phyloP scores from a whole-genome alignment of 1,140 invertebrate species.

The Chionoecetes opilio region DNA sequence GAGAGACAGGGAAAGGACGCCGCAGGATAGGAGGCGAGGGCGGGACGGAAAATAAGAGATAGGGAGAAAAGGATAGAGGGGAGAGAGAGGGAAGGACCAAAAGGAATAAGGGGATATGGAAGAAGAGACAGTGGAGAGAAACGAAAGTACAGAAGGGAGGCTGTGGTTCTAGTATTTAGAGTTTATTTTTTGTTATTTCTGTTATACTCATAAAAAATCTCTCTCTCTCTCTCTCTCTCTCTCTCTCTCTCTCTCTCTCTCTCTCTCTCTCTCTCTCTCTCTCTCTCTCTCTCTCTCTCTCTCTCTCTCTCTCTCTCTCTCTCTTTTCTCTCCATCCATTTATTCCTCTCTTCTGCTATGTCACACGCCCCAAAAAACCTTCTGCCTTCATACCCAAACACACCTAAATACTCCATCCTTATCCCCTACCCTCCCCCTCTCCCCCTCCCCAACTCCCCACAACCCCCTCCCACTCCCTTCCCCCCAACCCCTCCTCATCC shows the following conservation, averaged over 20 bases:
- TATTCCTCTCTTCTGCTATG: neutral
- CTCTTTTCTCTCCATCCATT: neutral
- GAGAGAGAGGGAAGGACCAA: too few relatives aligned
- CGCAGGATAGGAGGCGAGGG: neutral
- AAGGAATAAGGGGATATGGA: neutral
- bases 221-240: constrained; percentile 27
- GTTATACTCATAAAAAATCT: neutral
- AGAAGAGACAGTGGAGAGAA: neutral
- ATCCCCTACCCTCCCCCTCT: too few relatives aligned
- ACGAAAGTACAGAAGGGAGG: neutral
- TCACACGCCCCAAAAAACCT: too few relatives aligned
- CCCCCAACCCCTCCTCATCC: neutral
- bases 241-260: constrained; percentile 27
- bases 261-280: constrained; percentile 27
- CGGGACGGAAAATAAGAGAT: neutral
- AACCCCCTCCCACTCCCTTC: too few relatives aligned
- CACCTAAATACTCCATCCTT: too few relatives aligned
- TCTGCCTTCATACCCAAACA: too few relatives aligned
- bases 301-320: neutral
- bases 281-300: constrained; percentile 6
- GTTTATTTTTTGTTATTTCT: neutral
- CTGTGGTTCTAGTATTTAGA: neutral
- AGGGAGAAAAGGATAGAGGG: neutral
- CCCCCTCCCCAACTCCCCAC: neutral
- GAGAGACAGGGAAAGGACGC: neutral